Percentiles rank a stretch among this genome's conserved stretches.
phyloP scores from a whole-genome alignment of 2,113 vertebrate species.

The Leptosomus discolor region DNA sequence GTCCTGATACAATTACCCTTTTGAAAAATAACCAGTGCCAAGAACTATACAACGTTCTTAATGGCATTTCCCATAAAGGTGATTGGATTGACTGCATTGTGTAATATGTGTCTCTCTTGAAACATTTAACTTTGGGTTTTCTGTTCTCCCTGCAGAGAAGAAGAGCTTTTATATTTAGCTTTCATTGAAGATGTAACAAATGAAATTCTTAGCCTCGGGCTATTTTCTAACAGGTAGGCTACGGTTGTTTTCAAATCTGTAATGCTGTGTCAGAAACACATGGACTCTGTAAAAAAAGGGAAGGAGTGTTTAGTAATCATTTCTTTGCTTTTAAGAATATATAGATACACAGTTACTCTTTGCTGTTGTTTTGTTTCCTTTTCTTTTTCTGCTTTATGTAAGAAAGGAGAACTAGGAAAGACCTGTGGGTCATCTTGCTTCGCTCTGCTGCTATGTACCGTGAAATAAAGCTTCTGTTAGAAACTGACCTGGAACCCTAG shows the following conservation, averaged over 20 bases:
- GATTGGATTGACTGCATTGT: neutral
- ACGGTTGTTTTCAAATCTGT: neutral
- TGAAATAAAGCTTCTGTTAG: neutral
- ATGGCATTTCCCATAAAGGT: neutral
- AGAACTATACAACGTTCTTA: neutral
- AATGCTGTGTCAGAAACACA: neutral
- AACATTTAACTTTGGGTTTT: neutral
- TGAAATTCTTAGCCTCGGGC: conserved; percentile 86
- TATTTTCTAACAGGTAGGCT: conserved; percentile 89
- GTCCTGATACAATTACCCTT: neutral
- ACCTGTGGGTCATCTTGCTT: neutral
- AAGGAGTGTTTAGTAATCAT: neutral
- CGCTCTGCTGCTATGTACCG: neutral
- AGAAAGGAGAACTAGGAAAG: neutral
- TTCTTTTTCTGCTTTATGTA: neutral
- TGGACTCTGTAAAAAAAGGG: neutral
- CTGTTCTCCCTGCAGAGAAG: conserved; percentile 78
- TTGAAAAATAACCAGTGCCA: neutral
- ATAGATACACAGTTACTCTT: neutral
- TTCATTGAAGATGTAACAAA: conserved; percentile 91
- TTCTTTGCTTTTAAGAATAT: neutral
- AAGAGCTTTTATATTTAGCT: conserved; percentile 87
- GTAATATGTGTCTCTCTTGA: neutral
- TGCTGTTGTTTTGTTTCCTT: neutral
- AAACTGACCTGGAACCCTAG: neutral